Conservation (phyloP, 2,888 invertebrate species). For the Monoplex corrugatus region DNA sequence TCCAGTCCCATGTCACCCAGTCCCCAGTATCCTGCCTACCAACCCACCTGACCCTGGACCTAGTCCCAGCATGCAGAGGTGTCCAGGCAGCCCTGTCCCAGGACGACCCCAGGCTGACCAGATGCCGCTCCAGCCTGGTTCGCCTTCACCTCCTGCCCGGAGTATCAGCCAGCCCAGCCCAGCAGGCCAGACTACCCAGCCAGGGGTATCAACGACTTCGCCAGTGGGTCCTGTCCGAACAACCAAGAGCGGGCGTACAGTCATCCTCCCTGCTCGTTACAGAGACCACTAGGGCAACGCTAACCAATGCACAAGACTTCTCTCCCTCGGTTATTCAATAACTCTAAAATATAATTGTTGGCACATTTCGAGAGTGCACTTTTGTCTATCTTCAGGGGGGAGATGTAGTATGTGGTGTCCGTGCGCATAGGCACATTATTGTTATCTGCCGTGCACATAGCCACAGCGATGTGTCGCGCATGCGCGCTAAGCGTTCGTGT, state of each 20-base stretch:
- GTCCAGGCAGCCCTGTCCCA: not conserved
- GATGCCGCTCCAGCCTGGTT: slow-evolving; percentile 7
- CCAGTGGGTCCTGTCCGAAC: not conserved
- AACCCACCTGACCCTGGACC: not conserved
- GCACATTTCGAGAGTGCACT: no score
- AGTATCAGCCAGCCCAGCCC: not conserved
- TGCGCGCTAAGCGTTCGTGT: no score
- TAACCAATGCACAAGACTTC: no score
- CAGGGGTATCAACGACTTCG: not conserved
- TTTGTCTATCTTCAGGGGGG: no score
- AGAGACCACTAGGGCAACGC: not conserved
- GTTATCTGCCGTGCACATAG: no score
- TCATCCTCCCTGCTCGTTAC: slow-evolving; percentile 1
- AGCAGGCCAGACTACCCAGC: slow-evolving; percentile 5
- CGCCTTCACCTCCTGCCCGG: slow-evolving; percentile 7
- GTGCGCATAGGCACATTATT: no score
- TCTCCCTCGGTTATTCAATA: no score
- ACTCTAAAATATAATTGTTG: no score
- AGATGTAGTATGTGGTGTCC: no score
- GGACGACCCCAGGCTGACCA: slow-evolving; percentile 2
- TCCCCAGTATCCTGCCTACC: slow-evolving; percentile 13
- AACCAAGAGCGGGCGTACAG: slow-evolving; percentile 1
- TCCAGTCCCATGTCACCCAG: not conserved
- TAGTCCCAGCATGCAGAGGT: not conserved
- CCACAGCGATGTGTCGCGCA: no score